Conservation (phyloP, 2,113 vertebrate species). For the Siniperca knerii region DNA sequence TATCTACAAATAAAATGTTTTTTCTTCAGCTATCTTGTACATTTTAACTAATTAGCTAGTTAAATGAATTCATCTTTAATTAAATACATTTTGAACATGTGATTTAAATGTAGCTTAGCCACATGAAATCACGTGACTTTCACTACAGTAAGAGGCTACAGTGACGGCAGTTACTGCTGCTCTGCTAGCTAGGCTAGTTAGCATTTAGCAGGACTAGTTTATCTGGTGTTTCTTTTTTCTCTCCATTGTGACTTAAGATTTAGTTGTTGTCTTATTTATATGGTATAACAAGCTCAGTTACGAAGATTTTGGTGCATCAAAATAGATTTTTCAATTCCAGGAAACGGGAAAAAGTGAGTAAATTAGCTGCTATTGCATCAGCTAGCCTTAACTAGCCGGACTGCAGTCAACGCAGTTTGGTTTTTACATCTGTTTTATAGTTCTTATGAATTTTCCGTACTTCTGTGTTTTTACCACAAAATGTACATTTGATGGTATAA, state of each 20-base stretch:
- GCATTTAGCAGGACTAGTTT: background rate
- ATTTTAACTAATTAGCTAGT: background rate
- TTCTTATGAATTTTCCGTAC: background rate
- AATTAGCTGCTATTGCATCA: background rate
- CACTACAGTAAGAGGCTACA: background rate
- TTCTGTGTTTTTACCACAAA: background rate
- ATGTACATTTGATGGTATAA: background rate
- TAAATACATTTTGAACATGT: background rate
- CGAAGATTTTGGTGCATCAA: background rate
- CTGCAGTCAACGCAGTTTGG: background rate
- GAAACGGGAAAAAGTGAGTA: background rate
- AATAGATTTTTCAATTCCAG: background rate
- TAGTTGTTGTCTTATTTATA: slow-evolving; percentile 5
- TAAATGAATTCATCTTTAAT: background rate
- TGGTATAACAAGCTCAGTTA: background rate
- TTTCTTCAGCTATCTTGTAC: background rate
- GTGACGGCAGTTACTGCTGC: background rate
- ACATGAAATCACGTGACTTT: background rate
- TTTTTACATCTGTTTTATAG: background rate
- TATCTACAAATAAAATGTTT: background rate
- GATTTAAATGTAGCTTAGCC: background rate
- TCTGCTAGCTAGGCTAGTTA: background rate
- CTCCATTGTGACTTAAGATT: background rate
- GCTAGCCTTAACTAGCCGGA: background rate
- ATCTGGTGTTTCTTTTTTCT: background rate